Conservation (phyloP, 2,113 vertebrate species). For the Grammomys surdaster region DNA sequence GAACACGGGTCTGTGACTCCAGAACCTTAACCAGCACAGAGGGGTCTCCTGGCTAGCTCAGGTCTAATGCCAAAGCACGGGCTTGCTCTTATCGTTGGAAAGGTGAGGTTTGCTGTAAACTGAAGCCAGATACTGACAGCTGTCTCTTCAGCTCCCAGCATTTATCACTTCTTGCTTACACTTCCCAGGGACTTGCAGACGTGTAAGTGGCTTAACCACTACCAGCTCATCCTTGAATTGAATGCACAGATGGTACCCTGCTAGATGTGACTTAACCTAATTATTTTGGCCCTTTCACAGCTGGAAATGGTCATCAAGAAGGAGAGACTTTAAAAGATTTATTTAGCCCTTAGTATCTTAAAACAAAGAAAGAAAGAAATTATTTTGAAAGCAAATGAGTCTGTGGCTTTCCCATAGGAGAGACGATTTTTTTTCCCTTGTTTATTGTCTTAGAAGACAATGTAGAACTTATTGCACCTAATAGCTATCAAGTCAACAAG, state of each 20-base stretch:
- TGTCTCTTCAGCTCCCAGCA: neutral
- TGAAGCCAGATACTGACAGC: slow-evolving; percentile 27
- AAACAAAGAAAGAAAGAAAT: neutral
- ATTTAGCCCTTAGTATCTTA: slow-evolving; percentile 1
- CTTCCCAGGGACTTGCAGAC: slow-evolving; percentile 21
- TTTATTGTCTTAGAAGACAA: neutral
- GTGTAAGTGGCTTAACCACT: slow-evolving; percentile 71
- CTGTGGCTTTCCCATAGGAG: slow-evolving; percentile 11
- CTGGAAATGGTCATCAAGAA: slow-evolving; percentile 46
- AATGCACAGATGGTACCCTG: slow-evolving; percentile 60
- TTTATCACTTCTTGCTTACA: slow-evolving; percentile 24
- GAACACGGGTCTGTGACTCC: slow-evolving; percentile 8
- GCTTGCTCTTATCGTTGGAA: slow-evolving; percentile 41
- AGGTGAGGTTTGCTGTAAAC: slow-evolving; percentile 45
- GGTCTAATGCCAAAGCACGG: neutral
- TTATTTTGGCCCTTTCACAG: slow-evolving; percentile 57
- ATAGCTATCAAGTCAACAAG: neutral
- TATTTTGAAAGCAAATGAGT: slow-evolving; percentile 20
- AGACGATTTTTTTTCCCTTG: neutral
- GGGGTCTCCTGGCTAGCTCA: neutral
- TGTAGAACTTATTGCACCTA: neutral
- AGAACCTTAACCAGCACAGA: neutral
- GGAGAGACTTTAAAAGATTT: slow-evolving; percentile 34
- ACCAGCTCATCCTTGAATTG: neutral
- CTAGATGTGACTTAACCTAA: slow-evolving; percentile 72